A percentile compares a stretch with the other conserved stretches of the same genome.
Conservation (phyloP, 1,140 invertebrate species). For the Colletes latitarsis region DNA sequence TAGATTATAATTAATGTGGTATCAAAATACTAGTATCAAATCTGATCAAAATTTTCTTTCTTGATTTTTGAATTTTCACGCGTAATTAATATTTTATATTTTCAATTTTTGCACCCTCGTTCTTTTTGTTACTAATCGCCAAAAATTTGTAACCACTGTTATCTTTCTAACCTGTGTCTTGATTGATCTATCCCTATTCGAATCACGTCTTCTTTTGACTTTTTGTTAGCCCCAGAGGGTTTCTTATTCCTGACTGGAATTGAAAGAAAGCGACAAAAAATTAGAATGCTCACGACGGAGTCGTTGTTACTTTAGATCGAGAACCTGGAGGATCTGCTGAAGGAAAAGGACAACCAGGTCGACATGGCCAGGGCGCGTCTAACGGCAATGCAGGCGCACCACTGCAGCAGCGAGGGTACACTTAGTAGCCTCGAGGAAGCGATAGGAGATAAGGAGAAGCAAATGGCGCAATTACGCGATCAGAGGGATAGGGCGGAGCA, state of each 20-base stretch:
- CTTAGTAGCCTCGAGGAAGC: constrained; percentile 96
- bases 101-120: no score
- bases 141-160: no score
- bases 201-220: no score
- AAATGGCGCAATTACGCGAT: constrained; percentile 95
- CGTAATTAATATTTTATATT: no score
- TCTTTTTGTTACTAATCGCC: no score
- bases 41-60: no score
- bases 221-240: no score
- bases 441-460: constrained; percentile 97
- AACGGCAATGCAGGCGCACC: constrained; percentile 95
- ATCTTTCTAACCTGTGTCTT: background rate
- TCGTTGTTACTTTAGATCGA: constrained; percentile 89
- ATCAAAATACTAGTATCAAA: no score
- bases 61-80: no score
- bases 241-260: background rate
- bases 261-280: background rate
- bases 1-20: no score
- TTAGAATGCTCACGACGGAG: background rate
- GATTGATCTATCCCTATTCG: background rate
- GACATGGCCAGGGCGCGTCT: constrained; percentile 95
- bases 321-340: constrained; percentile 96
- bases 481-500: constrained; percentile 97
- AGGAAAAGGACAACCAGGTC: constrained; percentile 99
- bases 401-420: constrained; percentile 95